A percentile compares a stretch with the other conserved stretches of the same genome.
Evolutionary conservation across 2,888 invertebrate species (phyloP).

Genomic region (Cephalotes varians): DNA sequence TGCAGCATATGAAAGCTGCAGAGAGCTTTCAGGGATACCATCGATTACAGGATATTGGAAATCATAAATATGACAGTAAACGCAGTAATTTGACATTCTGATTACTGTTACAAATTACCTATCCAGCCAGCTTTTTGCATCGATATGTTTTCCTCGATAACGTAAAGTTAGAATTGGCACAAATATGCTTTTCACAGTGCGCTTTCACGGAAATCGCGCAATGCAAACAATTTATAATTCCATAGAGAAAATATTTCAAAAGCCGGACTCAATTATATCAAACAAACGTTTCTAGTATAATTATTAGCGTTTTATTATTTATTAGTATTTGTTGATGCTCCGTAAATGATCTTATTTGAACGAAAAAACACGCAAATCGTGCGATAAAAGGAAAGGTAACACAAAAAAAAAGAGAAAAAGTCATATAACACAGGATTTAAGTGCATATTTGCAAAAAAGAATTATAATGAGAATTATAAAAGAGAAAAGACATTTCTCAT

Average conservation of each 20-base stretch:
- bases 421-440: not conserved
- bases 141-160: not conserved
- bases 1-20: not conserved
- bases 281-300: not conserved
- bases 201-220: not conserved
- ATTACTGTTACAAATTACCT: not conserved
- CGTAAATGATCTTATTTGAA: not conserved
- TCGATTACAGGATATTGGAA: not conserved
- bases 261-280: not conserved
- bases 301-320: not conserved
- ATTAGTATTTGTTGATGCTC: not conserved
- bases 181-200: not conserved
- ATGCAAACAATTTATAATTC: not conserved
- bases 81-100: not conserved
- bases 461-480: not conserved
- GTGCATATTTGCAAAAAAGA: not conserved
- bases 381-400: not conserved
- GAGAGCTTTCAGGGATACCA: not conserved
- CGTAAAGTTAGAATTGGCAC: not conserved
- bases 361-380: constrained; percentile 1
- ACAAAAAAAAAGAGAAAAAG: not conserved
- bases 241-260: not conserved
- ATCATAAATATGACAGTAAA: not conserved
- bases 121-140: not conserved
- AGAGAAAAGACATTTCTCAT: not conserved